Evolutionary conservation across 2,888 invertebrate genomes (phyloP), one percentile per base, ranked within the genome.

Genomic region (Ariolimax columbianus): DNA sequence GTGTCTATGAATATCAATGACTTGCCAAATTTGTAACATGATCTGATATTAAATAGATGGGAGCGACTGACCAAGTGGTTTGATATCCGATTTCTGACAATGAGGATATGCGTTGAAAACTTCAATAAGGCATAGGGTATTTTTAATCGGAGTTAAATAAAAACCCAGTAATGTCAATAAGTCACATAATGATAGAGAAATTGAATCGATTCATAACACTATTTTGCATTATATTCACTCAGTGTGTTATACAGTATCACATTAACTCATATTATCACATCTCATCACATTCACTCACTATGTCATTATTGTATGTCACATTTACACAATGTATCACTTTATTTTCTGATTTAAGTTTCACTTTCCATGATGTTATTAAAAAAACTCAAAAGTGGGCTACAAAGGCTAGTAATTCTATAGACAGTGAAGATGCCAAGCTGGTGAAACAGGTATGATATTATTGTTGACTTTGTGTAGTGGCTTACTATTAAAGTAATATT

Each of bases 361-460:
- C 93, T 79, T 89, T 91, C 17, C 88, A 88, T 80, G 91, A 92
- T 9, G 91, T 92, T 0, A 90, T 93, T 55, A 89, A 91, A 73
- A 91, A 90, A 82, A 91, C 92, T 30, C 93, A 94, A 88, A 93
- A 92, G 86, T 94, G 94, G 94, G 90, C 93, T 30, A 91, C 92
- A 26, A 91, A 92, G 26, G 90, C 92, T 68, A 91, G 91, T 82
- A 93, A 93, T 87, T 91, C 93, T 82, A 91, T 94, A 30, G 94
- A 94, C 89, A 94, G 93, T 86, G 94, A 94, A 85, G 93, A 94
- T 89, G 92, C 92, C 43, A 93, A 93, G 84, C 90, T 94, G 26
- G 91, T 92, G 4, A 93, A 94, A 87, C 91, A 93, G 91, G 93
- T 93, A 82, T 59, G 43, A 23, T 55, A 14, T 17, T 43, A 63